A percentile compares a stretch with the other conserved stretches of the same genome.
phyloP scores from a whole-genome alignment of 2,888 invertebrate genomes.

The Melipona bicolor region DNA sequence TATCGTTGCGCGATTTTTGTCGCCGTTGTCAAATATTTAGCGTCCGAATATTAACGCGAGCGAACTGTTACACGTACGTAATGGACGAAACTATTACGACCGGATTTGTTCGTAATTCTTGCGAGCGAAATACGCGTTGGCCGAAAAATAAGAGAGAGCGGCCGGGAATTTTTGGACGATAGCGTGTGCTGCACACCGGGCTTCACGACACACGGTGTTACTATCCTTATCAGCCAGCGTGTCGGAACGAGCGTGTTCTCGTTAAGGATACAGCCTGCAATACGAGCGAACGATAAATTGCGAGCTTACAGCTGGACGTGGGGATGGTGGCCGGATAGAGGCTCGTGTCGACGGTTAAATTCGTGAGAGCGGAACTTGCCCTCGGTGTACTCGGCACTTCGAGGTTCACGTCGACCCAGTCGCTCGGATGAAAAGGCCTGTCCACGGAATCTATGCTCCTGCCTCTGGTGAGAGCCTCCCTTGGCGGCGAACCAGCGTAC shows the following conservation, averaged over 20 bases:
- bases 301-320: constrained; percentile 72
- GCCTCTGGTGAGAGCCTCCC: constrained; percentile 77
- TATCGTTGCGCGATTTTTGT: too few relatives aligned
- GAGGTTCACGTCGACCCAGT: constrained; percentile 86
- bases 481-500: constrained; percentile 81
- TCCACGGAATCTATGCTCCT: constrained; percentile 83
- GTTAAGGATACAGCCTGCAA: constrained; percentile 59
- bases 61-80: too few relatives aligned
- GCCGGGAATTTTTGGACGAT: too few relatives aligned
- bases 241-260: constrained; percentile 52
- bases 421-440: constrained; percentile 84
- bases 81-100: too few relatives aligned
- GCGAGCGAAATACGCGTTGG: too few relatives aligned
- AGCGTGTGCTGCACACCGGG: not conserved
- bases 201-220: not conserved
- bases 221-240: constrained; percentile 50
- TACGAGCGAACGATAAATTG: constrained; percentile 63
- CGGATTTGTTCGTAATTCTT: too few relatives aligned
- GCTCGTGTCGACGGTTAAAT: constrained; percentile 74
- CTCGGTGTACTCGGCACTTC: constrained; percentile 85
- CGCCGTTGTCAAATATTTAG: too few relatives aligned
- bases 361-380: constrained; percentile 74
- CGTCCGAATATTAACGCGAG: too few relatives aligned
- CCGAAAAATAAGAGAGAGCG: too few relatives aligned
- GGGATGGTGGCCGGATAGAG: constrained; percentile 70